Conservation (phyloP, 2,113 vertebrate species). For the Arenaria interpres region DNA sequence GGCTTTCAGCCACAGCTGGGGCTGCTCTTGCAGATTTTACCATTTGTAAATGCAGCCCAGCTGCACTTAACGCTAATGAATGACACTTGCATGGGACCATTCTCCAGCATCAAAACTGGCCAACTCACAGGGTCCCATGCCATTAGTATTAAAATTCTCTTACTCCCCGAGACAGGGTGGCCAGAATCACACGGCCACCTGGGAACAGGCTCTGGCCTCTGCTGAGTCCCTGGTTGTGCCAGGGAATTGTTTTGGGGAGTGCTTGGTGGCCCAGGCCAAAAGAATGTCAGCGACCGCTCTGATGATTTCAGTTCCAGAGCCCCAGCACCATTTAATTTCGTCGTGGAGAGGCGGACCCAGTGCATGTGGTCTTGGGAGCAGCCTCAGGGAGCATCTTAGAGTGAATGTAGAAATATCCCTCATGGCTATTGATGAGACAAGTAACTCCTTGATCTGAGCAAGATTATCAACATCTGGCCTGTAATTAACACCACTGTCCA, state of each 20-base stretch:
- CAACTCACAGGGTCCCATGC: background rate
- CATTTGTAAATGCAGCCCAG: background rate
- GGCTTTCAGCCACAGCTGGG: background rate
- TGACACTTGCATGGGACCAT: conserved; percentile 17
- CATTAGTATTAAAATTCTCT: background rate
- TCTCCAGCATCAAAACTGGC: background rate
- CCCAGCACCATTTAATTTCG: background rate
- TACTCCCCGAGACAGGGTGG: conserved; percentile 12
- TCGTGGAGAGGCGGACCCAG: background rate
- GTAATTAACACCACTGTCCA: conserved; percentile 33
- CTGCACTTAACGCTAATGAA: background rate
- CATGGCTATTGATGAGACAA: background rate
- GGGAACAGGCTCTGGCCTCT: conserved; percentile 9
- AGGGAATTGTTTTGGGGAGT: conserved; percentile 30
- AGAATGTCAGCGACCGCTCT: background rate
- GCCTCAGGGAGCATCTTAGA: background rate
- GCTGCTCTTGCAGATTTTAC: background rate
- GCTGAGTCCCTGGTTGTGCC: background rate
- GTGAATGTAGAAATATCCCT: conserved; percentile 27
- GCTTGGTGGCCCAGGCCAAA: conserved; percentile 8
- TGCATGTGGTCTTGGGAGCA: conserved; percentile 37
- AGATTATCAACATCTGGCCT: conserved; percentile 39
- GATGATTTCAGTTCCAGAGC: background rate
- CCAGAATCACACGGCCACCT: background rate
- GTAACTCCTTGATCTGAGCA: background rate